Percentiles rank a stretch among this genome's conserved stretches.
Conservation (phyloP, 1,140 invertebrate species). For the Macrostomum lignano region DNA sequence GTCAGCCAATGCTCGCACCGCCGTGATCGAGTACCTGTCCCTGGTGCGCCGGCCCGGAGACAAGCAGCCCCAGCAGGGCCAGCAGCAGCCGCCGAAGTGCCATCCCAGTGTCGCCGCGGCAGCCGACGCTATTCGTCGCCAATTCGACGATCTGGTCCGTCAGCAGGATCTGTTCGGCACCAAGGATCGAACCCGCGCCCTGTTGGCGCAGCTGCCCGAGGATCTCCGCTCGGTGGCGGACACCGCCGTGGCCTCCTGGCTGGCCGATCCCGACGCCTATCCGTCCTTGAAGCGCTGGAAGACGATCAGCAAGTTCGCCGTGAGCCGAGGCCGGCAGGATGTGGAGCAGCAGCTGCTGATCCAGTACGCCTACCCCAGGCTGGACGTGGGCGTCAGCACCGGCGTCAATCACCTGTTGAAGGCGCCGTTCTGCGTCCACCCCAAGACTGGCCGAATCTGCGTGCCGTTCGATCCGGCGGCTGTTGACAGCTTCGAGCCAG, state of each 20-base stretch:
- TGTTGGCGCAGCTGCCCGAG: constrained; percentile 40
- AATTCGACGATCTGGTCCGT: too few species aligned
- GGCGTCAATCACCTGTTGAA: constrained; percentile 87
- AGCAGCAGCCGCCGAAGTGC: too few species aligned
- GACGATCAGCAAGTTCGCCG: neutral
- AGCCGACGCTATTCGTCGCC: too few species aligned
- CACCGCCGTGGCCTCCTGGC: too few species aligned
- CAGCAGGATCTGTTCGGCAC: constrained; percentile 27
- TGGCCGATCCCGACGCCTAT: neutral
- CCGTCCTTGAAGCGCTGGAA: constrained; percentile 2
- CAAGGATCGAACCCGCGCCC: constrained; percentile 18
- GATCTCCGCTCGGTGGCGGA: constrained; percentile 20
- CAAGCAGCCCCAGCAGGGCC: too few species aligned
- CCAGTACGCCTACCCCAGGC: constrained; percentile 47
- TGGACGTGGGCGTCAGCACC: constrained; percentile 82
- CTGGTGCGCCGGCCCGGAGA: constrained; percentile 17
- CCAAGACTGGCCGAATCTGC: constrained; percentile 76
- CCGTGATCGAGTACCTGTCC: constrained; percentile 61
- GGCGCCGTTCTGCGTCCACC: constrained; percentile 87
- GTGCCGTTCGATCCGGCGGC: constrained; percentile 46
- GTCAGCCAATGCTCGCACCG: constrained; percentile 33
- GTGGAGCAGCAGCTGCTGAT: constrained; percentile 26
- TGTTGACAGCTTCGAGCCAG: constrained; percentile 44
- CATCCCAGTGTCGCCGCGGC: too few species aligned
- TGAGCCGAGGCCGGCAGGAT: constrained; percentile 6